These are phyloP conservation scores for Atta cephalotes DNA, from an alignment of 1,140 invertebrate species.

Conservation along the genomic window DNA sequence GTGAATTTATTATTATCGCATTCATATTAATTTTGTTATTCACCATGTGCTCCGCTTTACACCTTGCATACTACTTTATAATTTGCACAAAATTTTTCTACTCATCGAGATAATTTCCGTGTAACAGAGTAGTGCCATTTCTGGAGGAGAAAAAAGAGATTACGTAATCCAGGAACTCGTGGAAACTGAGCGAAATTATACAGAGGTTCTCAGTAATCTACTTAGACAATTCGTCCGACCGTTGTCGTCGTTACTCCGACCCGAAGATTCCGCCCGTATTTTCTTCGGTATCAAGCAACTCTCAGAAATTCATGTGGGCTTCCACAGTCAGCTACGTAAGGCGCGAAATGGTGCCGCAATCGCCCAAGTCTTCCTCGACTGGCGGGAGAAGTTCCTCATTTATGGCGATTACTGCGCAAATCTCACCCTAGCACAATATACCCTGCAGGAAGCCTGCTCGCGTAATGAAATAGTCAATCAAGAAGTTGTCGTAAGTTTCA, in stretches of 20 bases:
- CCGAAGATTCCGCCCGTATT: constrained; percentile 92
- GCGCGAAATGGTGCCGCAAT: constrained; percentile 87
- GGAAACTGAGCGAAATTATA: constrained; percentile 98
- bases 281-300: constrained; percentile 97
- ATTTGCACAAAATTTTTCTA: background rate
- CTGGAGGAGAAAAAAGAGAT: constrained; percentile 95
- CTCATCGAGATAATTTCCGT: constrained; percentile 15
- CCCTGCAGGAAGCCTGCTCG: constrained; percentile 91
- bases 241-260: constrained; percentile 90
- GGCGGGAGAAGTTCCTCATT: constrained; percentile 95
- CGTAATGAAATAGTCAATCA: constrained; percentile 88
- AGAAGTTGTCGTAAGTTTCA: constrained; percentile 87
- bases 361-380: constrained; percentile 93
- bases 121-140: constrained; percentile 73
- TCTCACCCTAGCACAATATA: constrained; percentile 92
- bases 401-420: constrained; percentile 99
- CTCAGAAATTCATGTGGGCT: constrained; percentile 93
- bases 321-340: constrained; percentile 92
- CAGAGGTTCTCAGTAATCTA: constrained; percentile 96
- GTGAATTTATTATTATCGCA: constrained; percentile 9
- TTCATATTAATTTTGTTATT: constrained; percentile 37
- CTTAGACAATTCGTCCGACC: constrained; percentile 93
- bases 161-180: constrained; percentile 98
- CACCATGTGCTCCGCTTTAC: constrained; percentile 23
- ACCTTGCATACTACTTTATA: background rate